Evolutionary conservation across 2,113 vertebrate species (phyloP), one percentile per base, ranked within the genome.

Genomic region (Osmerus eperlanus): DNA sequence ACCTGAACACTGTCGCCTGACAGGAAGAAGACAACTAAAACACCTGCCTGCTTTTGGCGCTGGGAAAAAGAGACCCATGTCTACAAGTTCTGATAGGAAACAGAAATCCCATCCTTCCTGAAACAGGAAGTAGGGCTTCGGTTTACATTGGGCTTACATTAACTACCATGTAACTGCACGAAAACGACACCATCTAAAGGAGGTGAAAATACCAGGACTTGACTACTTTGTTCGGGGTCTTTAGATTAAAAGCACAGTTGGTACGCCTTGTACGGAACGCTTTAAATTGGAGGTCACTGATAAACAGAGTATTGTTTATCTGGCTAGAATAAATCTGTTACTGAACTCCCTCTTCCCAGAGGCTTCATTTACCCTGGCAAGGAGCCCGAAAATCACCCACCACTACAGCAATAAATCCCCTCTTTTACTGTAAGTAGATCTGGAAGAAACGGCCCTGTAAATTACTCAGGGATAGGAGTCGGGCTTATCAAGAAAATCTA

Each of bases 361-460:
- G 72, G 55, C n/a, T 68, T 79, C 64, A 85, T 88, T 80, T 81
- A 79, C 82, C 82, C 84, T 67, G 71, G 74, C 81, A 75, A 15
- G 5, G 0, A 15, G 81, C 77, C 83, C 84, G 85, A 83, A 84
- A 64, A 74, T 78, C 72, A 81, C 82, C 80, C 53, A 80, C 64
- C 65, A 62, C 76, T 75, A 83, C 77, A 32, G 68, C 63, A 79
- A 81, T 83, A 81, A 87, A 84, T 88, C 65, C 58, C 3, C 73
- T 73, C 23, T 23, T 68, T 62, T 56, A 66, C 51, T 52, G 67
- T 52, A 54, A 76, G 82, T 47, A 56, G 67, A 81, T 77, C 74
- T 28, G 19, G 5, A 19, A 64, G 68, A 25, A 59, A 47, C 58
- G 32, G 55, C 60, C 72, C 72, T 78, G 79, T 80, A 73, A 60